Evolutionary conservation across 2,797 vertebrate genomes (phyloP), one percentile per base, ranked within the genome.

Genomic region (Esox masquinongy): DNA sequence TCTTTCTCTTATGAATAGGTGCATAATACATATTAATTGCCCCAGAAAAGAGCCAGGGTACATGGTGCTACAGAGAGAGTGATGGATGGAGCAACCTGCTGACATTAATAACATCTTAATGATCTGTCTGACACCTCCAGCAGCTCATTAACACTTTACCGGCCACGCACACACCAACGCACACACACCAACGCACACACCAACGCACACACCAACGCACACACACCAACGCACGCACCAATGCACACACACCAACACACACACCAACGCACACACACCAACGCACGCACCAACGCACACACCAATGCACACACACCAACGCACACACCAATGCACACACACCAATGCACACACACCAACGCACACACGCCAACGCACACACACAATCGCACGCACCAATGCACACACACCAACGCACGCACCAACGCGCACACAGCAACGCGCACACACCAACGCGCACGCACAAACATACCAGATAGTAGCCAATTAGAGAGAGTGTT

Each of bases 101-200:
- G 77, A 39, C 87, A 93, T 94, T 92, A 92, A 93, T 92, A 91
- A 92, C 83, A 84, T 86, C 89, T 85, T 93, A 92, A 93, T 90
- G 89, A 91, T 88, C 83, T 88, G 79, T 80, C 85, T 90, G 90
- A 91, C 87, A 89, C 83, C 81, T 79, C 85, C 85, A 70, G 70
- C 80, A 84, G 89, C 87, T 93, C 87, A 93, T 92, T 92, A 92
- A 90, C 78, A 87, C 89, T 72, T 84, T 80, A 88, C 81, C 9
- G 43, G 66, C 75, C 66, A 56, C 77, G 17, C 49, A 64, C 17
- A 53, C 77, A 68, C 74, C 74, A 50, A 0, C 64, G 75, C 76
- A 73, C 77, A n/a, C 26, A 43, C 16, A 68, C 63, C 53, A 29
- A 63, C 68, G 43, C 51, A 43, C 29, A 75, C 51, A 43, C 66